A percentile compares a stretch with the other conserved stretches of the same genome.
phyloP scores from a whole-genome alignment of 2,888 invertebrate species.

The Pediacus dermestoides region DNA sequence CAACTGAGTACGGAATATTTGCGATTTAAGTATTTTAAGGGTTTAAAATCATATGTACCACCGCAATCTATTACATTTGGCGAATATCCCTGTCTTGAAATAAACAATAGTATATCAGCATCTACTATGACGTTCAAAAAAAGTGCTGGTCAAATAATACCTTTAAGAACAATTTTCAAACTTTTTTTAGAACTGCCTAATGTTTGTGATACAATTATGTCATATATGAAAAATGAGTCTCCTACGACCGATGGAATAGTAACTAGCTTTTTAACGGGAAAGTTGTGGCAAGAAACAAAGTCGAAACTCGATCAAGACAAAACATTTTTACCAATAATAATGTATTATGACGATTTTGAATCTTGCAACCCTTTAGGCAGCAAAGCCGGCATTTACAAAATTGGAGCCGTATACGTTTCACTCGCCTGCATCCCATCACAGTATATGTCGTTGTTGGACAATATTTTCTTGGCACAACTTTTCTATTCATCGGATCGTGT shows the following conservation, averaged over 20 bases:
- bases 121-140: not conserved
- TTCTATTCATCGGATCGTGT: slow-evolving; percentile 11
- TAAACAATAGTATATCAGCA: not conserved
- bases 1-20: not conserved
- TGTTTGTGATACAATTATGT: not conserved
- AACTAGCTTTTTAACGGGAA: not conserved
- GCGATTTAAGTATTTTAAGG: not conserved
- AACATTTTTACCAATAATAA: slow-evolving; percentile 8
- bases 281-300: not conserved
- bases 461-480: slow-evolving; percentile 15
- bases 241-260: not conserved
- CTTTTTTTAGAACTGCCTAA: not conserved
- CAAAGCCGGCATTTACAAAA: slow-evolving; percentile 16
- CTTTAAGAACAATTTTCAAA: not conserved
- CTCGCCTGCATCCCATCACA: slow-evolving; percentile 14
- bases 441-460: slow-evolving; percentile 12
- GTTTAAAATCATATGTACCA: not conserved
- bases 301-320: slow-evolving; percentile 8
- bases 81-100: not conserved
- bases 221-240: not conserved
- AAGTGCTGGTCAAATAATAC: not conserved
- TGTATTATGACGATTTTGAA: slow-evolving; percentile 18
- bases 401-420: slow-evolving; percentile 12
- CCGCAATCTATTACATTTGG: not conserved
- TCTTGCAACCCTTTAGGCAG: slow-evolving; percentile 14